Base-by-base conservation (phyloP, 2,113 vertebrate genomes). In the Salvelinus alpinus region DNA sequence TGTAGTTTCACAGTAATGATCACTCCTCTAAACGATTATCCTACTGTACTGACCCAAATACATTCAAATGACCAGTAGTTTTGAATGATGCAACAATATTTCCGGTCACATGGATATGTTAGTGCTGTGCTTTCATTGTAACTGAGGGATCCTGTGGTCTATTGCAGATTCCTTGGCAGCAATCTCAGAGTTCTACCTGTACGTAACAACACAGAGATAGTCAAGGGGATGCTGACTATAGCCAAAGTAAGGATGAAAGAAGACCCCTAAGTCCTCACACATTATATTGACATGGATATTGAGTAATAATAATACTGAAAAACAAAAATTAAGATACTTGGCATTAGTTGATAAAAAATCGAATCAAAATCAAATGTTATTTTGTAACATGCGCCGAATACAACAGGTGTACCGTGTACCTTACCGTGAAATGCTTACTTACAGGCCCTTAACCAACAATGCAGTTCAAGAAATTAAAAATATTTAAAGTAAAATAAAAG, bases 201-300 rank as follows among this genome's bases (percentile, higher is more conserved):
- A 71, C 94, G 94, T 81, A 98, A 94, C 85, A 82, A 85, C 80
- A 80, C 79, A 59, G 95, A 98, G 75, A 86, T 91, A 9, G 81
- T 96, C 70, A 95, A 93, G 84, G 94, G 95, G 78, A 97, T 99
- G 93, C 84, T 97, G 72, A 94, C 93, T 12, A 91, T 98, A 78
- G 96, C 95, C 60, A 97, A 96, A 94, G 97, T 98, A 91, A 93
- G 89, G 66, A 68, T 16, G n/a, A 51, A 69, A 70, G 18, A 34
- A 54, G 51, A 54, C 0, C 13, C 3, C 12, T 34, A 25, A 6
- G 29, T 20, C 6, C 66, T 38, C 13, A 31, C 9, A 38, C 29
- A 38, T 31, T 31, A 54, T 54, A 54, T 34, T 68, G 13, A 68
- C 16, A 20, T 68, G 14, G 14, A 34, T 66, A 14, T 14, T 12